Conservation (phyloP, 2,113 vertebrate species). For the Axis porcinus region DNA sequence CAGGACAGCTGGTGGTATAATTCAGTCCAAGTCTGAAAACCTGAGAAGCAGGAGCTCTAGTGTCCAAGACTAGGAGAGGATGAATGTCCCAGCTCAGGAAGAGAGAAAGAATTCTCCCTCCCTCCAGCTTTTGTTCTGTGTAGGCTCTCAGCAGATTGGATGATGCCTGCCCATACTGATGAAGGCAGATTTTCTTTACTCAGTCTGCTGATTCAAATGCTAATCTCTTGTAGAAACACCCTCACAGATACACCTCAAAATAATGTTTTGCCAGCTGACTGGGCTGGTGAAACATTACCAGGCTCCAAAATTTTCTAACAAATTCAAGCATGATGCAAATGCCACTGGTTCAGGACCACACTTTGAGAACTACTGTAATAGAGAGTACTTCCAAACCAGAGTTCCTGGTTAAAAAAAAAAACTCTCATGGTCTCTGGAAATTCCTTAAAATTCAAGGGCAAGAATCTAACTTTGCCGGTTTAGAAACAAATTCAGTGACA, state of each 20-base stretch:
- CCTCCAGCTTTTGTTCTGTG: background rate
- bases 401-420: background rate
- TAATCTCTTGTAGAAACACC: background rate
- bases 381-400: background rate
- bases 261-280: background rate
- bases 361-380: background rate
- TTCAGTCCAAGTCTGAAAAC: background rate
- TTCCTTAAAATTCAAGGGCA: background rate
- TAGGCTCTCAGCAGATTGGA: background rate
- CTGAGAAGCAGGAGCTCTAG: background rate
- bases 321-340: background rate
- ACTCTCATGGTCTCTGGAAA: background rate
- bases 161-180: background rate
- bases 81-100: background rate
- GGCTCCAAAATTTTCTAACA: background rate
- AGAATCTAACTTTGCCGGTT: background rate
- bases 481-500: constrained; percentile 35
- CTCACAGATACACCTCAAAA: background rate
- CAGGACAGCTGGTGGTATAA: background rate
- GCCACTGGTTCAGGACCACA: background rate
- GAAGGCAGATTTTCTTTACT: background rate
- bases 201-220: background rate
- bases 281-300: background rate
- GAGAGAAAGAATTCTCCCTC: background rate
- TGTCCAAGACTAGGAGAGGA: background rate